phyloP scores from a whole-genome alignment of 2,888 invertebrate species.

The Nycteola revayana region DNA sequence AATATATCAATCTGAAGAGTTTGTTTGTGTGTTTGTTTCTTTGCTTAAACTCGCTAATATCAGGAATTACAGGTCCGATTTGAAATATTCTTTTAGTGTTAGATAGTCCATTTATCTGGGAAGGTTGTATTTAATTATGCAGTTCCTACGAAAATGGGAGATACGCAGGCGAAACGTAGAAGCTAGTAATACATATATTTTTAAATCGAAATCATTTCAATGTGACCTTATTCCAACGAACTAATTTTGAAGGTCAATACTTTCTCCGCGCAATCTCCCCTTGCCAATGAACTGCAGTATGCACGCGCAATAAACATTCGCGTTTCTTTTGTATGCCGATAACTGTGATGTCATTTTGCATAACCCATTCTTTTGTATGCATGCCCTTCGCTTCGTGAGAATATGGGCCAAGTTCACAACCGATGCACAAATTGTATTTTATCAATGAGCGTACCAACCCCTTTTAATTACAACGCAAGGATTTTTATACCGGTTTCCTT shows the following conservation, averaged over 20 bases:
- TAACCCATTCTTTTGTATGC: constrained; percentile 53
- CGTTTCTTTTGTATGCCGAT: constrained; percentile 42
- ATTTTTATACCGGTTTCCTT: constrained; percentile 43
- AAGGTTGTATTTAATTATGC: too few species aligned
- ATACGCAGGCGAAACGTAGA: too few species aligned
- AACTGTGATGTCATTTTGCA: constrained; percentile 49
- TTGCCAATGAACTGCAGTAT: not conserved
- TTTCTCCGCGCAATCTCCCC: constrained; percentile 21
- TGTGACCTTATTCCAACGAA: too few species aligned
- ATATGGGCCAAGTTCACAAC: constrained; percentile 75
- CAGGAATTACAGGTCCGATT: too few species aligned
- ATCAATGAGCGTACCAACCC: constrained; percentile 21
- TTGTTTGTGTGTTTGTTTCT: too few species aligned
- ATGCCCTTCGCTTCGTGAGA: constrained; percentile 64
- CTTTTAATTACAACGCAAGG: constrained; percentile 41
- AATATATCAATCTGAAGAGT: too few species aligned
- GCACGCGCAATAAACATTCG: constrained; percentile 27
- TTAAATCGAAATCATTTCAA: too few species aligned
- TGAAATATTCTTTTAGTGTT: too few species aligned
- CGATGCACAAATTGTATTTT: constrained; percentile 45
- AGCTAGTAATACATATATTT: too few species aligned
- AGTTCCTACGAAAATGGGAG: too few species aligned
- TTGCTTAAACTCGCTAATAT: too few species aligned
- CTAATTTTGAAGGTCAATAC: constrained; percentile 15
- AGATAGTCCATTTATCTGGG: too few species aligned